Percentiles rank a stretch among this genome's conserved stretches.
These are phyloP conservation scores for Cyanoramphus novaezelandiae DNA, from an alignment of 2,113 vertebrate species.

Conservation along the genomic window DNA sequence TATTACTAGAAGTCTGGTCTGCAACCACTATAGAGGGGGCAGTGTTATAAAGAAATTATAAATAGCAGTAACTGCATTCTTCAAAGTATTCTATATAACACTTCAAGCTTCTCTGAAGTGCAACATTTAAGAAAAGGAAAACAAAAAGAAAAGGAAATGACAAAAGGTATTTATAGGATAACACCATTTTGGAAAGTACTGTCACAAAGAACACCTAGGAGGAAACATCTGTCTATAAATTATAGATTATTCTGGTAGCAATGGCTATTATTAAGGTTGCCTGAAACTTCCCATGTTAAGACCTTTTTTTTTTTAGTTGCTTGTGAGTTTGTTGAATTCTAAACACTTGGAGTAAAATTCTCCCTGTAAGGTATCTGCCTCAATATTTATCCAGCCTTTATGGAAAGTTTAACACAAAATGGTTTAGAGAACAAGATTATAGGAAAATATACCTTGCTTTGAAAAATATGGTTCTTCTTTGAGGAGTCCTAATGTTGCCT, in stretches of 20 bases:
- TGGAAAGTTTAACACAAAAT: neutral
- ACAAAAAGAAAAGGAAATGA: neutral
- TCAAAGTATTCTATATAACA: neutral
- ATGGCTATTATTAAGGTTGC: neutral
- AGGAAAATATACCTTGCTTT: neutral
- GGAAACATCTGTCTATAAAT: neutral
- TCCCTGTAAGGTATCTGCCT: neutral
- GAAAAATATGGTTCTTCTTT: neutral
- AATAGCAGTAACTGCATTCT: neutral
- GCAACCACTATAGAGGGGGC: neutral
- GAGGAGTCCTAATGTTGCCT: neutral
- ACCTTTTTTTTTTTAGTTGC: neutral
- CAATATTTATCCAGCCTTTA: neutral
- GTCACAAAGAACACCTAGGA: neutral
- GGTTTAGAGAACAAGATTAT: neutral
- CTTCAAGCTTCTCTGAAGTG: neutral
- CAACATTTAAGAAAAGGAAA: neutral
- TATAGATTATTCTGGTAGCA: neutral
- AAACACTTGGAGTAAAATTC: neutral
- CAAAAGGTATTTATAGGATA: neutral
- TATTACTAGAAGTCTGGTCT: neutral
- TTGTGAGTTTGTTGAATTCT: neutral
- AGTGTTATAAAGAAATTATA: neutral
- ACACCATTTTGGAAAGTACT: neutral
- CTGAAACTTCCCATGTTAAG: neutral